A percentile compares a stretch with the other conserved stretches of the same genome.
phyloP scores from a whole-genome alignment of 2,113 vertebrate species.

The Gobio gobio region DNA sequence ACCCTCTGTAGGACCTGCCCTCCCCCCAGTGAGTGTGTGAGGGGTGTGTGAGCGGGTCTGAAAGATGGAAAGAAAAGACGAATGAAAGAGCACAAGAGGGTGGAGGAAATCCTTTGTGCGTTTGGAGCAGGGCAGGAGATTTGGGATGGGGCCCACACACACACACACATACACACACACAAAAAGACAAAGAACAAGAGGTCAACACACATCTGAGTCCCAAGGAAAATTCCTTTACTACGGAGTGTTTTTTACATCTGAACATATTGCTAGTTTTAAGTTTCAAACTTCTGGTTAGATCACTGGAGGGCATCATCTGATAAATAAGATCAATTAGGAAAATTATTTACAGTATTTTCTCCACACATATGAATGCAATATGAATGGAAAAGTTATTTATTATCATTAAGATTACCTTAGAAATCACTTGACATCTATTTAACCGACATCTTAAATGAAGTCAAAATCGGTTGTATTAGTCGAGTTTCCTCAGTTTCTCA shows the following conservation, averaged over 20 bases:
- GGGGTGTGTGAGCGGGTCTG: slow-evolving; percentile 32
- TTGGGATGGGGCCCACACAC: slow-evolving; percentile 35
- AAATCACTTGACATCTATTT: background rate
- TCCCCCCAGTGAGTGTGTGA: slow-evolving; percentile 54
- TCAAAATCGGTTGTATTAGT: background rate
- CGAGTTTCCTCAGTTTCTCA: too few species aligned
- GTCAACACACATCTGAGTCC: slow-evolving; percentile 23
- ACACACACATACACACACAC: slow-evolving; percentile 34
- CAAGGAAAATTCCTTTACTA: slow-evolving; percentile 23
- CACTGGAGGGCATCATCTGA: background rate
- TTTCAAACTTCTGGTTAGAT: background rate
- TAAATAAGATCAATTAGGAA: background rate
- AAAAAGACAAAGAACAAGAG: slow-evolving; percentile 29
- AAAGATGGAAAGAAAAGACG: slow-evolving; percentile 31
- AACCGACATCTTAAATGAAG: background rate
- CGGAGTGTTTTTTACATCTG: background rate
- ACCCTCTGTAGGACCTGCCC: slow-evolving; percentile 47
- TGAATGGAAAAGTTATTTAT: background rate
- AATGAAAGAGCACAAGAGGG: slow-evolving; percentile 27
- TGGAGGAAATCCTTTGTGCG: slow-evolving; percentile 43
- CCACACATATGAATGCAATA: too few species aligned
- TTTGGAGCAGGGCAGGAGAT: slow-evolving; percentile 11
- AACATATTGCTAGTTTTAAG: background rate
- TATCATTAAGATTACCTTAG: background rate
- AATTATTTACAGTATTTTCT: background rate